Evolutionary conservation across 2,888 invertebrate species (phyloP).

Genomic region (Pinctada fucata): DNA sequence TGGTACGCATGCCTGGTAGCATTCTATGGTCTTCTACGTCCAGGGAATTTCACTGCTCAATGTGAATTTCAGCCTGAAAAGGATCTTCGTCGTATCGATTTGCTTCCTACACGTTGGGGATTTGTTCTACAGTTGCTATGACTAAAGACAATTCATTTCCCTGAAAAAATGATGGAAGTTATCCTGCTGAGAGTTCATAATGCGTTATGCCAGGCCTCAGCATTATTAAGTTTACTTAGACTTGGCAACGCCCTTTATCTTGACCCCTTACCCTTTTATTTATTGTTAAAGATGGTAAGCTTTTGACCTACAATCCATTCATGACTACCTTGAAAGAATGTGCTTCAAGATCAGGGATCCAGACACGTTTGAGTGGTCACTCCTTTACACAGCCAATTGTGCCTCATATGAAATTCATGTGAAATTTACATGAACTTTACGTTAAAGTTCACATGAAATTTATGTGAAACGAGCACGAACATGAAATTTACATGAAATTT

Average conservation of each 20-base stretch:
- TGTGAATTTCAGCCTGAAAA: slow-evolving; percentile 6
- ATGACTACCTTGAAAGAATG: not conserved
- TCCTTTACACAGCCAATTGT: slow-evolving; percentile 15
- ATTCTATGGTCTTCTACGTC: slow-evolving; percentile 19
- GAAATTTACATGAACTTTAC: too few relatives aligned
- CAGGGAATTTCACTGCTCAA: slow-evolving; percentile 8
- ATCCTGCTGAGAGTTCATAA: slow-evolving; percentile 11
- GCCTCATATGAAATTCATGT: too few relatives aligned
- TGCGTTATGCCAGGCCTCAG: slow-evolving; percentile 15
- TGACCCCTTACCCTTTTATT: not conserved
- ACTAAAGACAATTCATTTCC: slow-evolving; percentile 22
- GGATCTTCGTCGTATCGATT: slow-evolving; percentile 12
- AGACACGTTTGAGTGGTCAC: slow-evolving; percentile 6
- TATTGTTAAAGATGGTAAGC: not conserved
- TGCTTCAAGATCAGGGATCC: not conserved
- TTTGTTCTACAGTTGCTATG: slow-evolving; percentile 10
- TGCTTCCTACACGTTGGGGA: slow-evolving; percentile 14
- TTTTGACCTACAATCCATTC: not conserved
- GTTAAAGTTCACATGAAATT: too few relatives aligned
- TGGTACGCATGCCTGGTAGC: slow-evolving; percentile 19
- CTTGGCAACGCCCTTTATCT: not conserved
- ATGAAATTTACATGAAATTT: too few relatives aligned
- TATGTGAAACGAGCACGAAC: too few relatives aligned
- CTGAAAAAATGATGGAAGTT: slow-evolving; percentile 6
- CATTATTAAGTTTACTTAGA: slow-evolving; percentile 7